phyloP scores from a whole-genome alignment of 2,113 vertebrate genomes.

The Neotoma lepida region DNA sequence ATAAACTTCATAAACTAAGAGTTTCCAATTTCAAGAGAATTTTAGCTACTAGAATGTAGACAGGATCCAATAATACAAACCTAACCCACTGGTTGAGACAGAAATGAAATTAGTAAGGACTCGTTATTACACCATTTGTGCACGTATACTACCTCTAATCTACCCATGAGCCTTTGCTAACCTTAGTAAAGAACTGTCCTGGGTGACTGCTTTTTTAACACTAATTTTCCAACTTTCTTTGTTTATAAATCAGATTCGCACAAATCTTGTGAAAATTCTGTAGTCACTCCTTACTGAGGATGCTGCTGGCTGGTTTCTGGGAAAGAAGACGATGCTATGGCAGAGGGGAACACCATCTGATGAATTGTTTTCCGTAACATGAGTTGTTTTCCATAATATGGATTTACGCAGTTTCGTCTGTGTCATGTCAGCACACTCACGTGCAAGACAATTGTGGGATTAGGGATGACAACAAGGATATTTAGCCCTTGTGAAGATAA shows the following conservation, averaged over 20 bases:
- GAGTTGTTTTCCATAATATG: conserved; percentile 57
- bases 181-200: conserved; percentile 45
- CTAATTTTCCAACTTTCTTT: conserved; percentile 29
- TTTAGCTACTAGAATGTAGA: neutral
- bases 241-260: conserved; percentile 56
- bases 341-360: conserved; percentile 40
- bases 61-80: neutral
- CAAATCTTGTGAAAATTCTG: conserved; percentile 41
- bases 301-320: conserved; percentile 51
- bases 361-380: conserved; percentile 55
- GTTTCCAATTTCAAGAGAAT: neutral
- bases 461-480: conserved; percentile 60
- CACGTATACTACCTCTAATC: neutral
- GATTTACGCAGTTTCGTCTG: conserved; percentile 61
- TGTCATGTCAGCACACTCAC: conserved; percentile 55
- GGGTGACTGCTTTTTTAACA: conserved; percentile 29
- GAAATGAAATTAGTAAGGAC: neutral
- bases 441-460: conserved; percentile 51
- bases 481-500: conserved; percentile 20
- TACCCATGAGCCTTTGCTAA: conserved; percentile 31
- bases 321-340: conserved; percentile 42
- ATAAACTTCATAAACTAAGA: conserved; percentile 15
- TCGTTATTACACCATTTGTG: neutral
- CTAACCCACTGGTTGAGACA: conserved; percentile 8
- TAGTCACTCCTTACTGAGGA: conserved; percentile 65